Base-by-base conservation (phyloP, 30 jellyfish, hydroid and myxozoan species). In the Rhopilema esculentum region DNA sequence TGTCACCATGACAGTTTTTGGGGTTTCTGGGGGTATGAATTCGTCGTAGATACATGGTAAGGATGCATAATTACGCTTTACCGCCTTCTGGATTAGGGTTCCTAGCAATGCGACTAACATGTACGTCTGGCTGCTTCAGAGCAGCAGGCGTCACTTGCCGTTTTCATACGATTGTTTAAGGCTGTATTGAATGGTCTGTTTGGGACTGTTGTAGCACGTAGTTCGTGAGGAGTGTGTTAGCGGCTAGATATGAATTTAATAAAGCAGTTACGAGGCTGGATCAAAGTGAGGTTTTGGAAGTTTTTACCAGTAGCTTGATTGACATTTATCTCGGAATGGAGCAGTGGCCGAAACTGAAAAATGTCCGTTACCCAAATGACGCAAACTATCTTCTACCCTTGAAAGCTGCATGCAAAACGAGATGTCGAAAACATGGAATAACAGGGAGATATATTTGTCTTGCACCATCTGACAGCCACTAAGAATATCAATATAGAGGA, bases 21-120 rank as follows among this genome's bases (percentile, higher is more conserved):
- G 51, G 61, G 65, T 63, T 19, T 12, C 16, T 16, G 62, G 66
- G 63, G 61, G 32, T 51, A 28, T 32, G 74, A 61, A 64, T 80
- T 65, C 68, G 73, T 61, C 30, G 82, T 64, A 65, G 81, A 24
- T 12, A 52, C 23, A 20, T n/a, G 26, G 74, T 22, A 18, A 26
- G 24, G 76, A 57, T 80, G 82, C 25, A 26, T 71, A 71, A 29
- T 28, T 25, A 71, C 26, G 82, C 82, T 23, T 71, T 71, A 53
- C 62, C 73, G 82, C 90, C 90, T 80, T 80, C 87, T 29, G 82
- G 90, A 66, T 80, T 66, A 22, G 82, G 81, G 90, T 65, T 66
- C 82, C 90, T 61, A 49, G 79, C 24, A 64, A 49, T 31, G 90
- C 90, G 79, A 80, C 75, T 26, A 64, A 66, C 49, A 57, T 71